Conservation (phyloP, 2,113 vertebrate species). For the Fukomys damarensis region DNA sequence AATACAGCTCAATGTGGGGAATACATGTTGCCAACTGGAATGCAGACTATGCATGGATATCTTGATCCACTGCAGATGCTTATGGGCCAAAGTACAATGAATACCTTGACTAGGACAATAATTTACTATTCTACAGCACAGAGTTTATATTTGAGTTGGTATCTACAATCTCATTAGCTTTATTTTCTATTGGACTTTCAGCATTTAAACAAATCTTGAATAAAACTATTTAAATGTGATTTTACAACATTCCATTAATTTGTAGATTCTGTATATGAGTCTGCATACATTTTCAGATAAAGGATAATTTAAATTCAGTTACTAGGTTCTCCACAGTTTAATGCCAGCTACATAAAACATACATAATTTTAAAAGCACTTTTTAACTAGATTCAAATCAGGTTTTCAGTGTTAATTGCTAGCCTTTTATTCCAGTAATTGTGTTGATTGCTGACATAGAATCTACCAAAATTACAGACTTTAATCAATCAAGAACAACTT, state of each 20-base stretch:
- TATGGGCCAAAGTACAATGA: not conserved
- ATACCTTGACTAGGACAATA: not conserved
- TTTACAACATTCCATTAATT: not conserved
- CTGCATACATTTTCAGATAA: not conserved
- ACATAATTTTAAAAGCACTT: not conserved
- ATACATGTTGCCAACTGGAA: not conserved
- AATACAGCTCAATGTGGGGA: conserved; percentile 66
- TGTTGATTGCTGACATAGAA: not conserved
- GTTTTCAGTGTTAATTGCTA: not conserved
- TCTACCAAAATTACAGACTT: not conserved
- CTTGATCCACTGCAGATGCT: not conserved
- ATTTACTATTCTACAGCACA: not conserved
- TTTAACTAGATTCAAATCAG: not conserved
- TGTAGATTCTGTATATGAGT: not conserved
- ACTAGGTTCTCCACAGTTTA: not conserved
- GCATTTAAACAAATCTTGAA: not conserved
- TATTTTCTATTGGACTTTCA: not conserved
- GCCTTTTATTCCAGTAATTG: not conserved
- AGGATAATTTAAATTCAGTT: not conserved
- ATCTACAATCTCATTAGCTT: not conserved
- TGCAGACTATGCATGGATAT: not conserved
- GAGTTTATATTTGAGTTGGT: not conserved
- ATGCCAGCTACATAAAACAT: not conserved
- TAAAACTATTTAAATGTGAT: not conserved
- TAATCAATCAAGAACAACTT: not conserved